Conservation (phyloP, 2,797 vertebrate genomes). For the Tragelaphus eurycerus region DNA sequence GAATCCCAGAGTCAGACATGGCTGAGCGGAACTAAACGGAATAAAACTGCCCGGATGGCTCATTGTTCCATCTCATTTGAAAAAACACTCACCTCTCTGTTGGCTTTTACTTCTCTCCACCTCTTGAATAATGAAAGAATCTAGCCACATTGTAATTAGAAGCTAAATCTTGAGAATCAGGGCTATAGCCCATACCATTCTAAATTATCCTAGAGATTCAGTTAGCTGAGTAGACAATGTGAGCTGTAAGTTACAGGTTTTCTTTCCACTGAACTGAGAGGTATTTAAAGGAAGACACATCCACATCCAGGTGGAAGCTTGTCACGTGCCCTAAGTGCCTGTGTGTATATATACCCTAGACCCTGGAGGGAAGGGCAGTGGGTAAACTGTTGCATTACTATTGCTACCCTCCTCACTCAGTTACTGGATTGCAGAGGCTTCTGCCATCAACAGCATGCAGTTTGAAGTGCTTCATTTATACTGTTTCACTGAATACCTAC, state of each 20-base stretch:
- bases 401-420: neutral
- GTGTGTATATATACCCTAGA: accelerated
- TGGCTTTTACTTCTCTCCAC: neutral
- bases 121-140: neutral
- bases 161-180: neutral
- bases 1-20: neutral
- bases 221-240: neutral
- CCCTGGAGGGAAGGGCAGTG: no score
- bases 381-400: accelerated
- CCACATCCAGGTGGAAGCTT: neutral
- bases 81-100: neutral
- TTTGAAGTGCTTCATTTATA: neutral
- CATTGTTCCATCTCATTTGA: neutral
- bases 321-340: neutral
- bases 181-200: neutral
- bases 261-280: neutral
- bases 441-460: neutral
- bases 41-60: neutral
- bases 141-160: neutral
- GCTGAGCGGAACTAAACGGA: neutral
- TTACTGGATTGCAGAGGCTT: neutral
- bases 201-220: neutral
- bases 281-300: neutral
- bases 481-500: neutral
- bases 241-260: neutral